Conservation (phyloP, 1,140 invertebrate genomes). For the Octopus bimaculoides region DNA sequence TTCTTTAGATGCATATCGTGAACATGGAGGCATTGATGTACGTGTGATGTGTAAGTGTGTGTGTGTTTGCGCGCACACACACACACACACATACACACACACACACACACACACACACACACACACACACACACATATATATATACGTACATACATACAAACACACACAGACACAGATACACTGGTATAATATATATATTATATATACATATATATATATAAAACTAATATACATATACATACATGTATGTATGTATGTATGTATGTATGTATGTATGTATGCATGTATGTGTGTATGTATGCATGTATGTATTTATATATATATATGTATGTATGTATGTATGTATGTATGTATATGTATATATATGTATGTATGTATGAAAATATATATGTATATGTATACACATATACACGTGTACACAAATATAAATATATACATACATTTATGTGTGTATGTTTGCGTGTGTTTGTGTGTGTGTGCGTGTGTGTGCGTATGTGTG, state of each 20-base stretch:
- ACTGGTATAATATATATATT: not conserved
- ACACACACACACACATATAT: not conserved
- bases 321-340: not conserved
- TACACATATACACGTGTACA: too few species aligned
- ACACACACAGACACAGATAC: not conserved
- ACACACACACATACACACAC: not conserved
- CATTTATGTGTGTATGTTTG: too few species aligned
- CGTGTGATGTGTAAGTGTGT: not conserved
- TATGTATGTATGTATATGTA: not conserved
- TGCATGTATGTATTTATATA: not conserved
- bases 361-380: too few species aligned
- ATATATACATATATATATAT: not conserved
- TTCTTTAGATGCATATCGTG: too few species aligned
- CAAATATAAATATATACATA: too few species aligned
- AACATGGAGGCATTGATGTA: not conserved
- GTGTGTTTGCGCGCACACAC: not conserved
- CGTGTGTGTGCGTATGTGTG: too few species aligned
- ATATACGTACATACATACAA: not conserved
- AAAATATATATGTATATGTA: too few species aligned
- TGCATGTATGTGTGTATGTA: not conserved
- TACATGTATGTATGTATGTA: not conserved
- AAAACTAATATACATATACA: not conserved
- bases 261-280: conserved; percentile 1
- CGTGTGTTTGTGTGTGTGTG: too few species aligned
- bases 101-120: not conserved